These are phyloP conservation scores for Alfaro cultratus DNA, from an alignment of 2,797 vertebrate genomes.

Conservation along the genomic window DNA sequence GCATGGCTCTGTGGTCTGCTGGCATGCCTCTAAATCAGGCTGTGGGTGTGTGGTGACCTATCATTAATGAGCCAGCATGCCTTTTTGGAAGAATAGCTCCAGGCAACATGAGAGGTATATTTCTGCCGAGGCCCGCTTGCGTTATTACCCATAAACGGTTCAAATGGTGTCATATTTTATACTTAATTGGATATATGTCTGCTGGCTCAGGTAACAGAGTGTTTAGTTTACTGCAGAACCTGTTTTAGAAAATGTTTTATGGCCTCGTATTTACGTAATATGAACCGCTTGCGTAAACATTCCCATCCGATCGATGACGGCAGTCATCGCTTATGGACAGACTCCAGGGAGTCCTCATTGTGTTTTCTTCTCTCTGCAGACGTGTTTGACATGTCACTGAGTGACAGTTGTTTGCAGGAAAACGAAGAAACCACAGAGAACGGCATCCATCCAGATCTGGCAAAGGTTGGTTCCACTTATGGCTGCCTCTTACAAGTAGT, in stretches of 20 bases:
- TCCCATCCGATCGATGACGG: constrained; percentile 21
- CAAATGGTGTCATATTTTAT: constrained; percentile 56
- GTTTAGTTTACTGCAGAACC: constrained; percentile 30
- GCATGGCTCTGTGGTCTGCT: constrained; percentile 53
- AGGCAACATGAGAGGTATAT: constrained; percentile 48
- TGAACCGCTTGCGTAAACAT: constrained; percentile 37
- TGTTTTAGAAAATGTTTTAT: constrained; percentile 36
- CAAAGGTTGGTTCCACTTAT: constrained; percentile 83
- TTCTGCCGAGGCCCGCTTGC: constrained; percentile 33
- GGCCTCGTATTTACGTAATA: constrained; percentile 6
- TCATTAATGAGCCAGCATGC: constrained; percentile 62
- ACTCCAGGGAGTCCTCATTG: constrained; percentile 24
- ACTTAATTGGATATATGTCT: constrained; percentile 29
- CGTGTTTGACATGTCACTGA: constrained; percentile 81
- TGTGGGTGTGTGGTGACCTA: constrained; percentile 49
- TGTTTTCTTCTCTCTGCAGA: constrained; percentile 81
- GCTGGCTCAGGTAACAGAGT: constrained; percentile 20
- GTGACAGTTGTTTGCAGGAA: constrained; percentile 82
- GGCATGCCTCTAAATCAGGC: constrained; percentile 66
- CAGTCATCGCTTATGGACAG: constrained; percentile 21
- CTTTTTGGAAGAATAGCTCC: constrained; percentile 55
- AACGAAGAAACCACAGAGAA: constrained; percentile 88
- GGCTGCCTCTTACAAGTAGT: constrained; percentile 5
- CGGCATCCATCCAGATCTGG: constrained; percentile 89
- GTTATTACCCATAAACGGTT: constrained; percentile 56